phyloP scores from a whole-genome alignment of 1,140 invertebrate species.

The Drosophila carrolli region DNA sequence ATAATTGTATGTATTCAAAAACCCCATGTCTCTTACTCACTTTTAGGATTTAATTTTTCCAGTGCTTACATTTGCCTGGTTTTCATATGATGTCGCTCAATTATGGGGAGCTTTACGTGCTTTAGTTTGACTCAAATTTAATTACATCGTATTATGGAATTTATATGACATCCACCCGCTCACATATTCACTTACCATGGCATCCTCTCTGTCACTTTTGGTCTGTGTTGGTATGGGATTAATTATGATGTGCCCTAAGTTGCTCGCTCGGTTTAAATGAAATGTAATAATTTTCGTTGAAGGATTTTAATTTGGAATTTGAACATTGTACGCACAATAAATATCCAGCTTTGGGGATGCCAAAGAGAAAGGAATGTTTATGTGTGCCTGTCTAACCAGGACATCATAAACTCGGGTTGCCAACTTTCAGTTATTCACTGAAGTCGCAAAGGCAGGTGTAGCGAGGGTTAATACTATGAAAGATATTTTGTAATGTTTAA shows the following conservation, averaged over 20 bases:
- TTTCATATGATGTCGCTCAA: slow-evolving; percentile 59
- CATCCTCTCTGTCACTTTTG: slow-evolving; percentile 15
- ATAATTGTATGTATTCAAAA: neutral
- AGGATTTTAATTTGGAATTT: slow-evolving; percentile 81
- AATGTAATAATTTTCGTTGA: slow-evolving; percentile 84
- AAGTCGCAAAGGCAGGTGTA: neutral
- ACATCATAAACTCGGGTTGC: slow-evolving; percentile 37
- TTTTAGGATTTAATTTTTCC: neutral
- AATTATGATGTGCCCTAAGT: slow-evolving; percentile 83
- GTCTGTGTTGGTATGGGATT: slow-evolving; percentile 65
- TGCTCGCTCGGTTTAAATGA: slow-evolving; percentile 76
- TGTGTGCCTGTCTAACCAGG: slow-evolving; percentile 28
- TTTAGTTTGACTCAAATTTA: slow-evolving; percentile 80
- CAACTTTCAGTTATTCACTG: neutral
- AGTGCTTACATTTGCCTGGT: slow-evolving; percentile 29
- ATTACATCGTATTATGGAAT: slow-evolving; percentile 84
- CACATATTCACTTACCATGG: slow-evolving; percentile 4
- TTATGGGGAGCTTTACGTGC: slow-evolving; percentile 76
- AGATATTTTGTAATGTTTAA: neutral
- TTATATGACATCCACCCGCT: slow-evolving; percentile 75
- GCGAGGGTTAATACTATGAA: neutral
- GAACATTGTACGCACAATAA: slow-evolving; percentile 70
- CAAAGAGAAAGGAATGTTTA: slow-evolving; percentile 29
- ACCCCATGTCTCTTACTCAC: no score
- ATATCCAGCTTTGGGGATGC: slow-evolving; percentile 44